Base-by-base conservation (phyloP, 2,797 vertebrate genomes). In the Chanos chanos region DNA sequence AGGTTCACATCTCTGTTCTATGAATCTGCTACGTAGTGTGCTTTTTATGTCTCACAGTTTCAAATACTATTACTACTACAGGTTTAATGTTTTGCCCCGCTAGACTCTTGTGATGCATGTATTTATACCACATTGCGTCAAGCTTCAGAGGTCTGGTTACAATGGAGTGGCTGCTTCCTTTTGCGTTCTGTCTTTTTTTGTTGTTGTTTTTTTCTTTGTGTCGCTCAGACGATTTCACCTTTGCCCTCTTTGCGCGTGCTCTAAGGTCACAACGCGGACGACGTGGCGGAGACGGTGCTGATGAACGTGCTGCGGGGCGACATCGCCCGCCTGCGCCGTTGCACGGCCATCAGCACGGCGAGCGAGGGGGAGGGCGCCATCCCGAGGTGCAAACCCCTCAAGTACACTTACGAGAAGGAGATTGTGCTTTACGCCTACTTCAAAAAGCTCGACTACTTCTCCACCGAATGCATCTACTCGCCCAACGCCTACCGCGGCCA, bases 391-490 rank as follows among this genome's bases (percentile, higher is more conserved):
- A 92, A 94, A 62, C 93, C 93, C 0, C 84, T 96, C 52, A 91
- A 93, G 67, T 91, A 95, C 1, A 89, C 93, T 1, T 96, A 94
- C 1, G 93, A 96, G 81, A 97, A 96, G 72, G 94, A 97, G 85
- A 96, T 96, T 1, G 94, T 96, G 30, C 84, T 96, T 19, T 96
- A 95, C 0, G 94, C 93, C 5, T 92, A 96, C 75, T 96, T 96
- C 67, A 92, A 93, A 25, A 92, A 89, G 68, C 71, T 97, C 4
- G 89, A 93, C 84, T 96, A 96, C 82, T 94, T 96, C 73, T 94
- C 92, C 15, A 94, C 94, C 0, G 94, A 96, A 73, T 94, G 94
- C 1, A 87, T 92, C 25, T 95, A 94, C 56, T 93, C 94, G 0
- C 93, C 93, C n/a, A 93, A 94, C 13, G 93, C 94, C n/a, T 95